phyloP scores from a whole-genome alignment of 2,113 vertebrate species.

The Balaeniceps rex region DNA sequence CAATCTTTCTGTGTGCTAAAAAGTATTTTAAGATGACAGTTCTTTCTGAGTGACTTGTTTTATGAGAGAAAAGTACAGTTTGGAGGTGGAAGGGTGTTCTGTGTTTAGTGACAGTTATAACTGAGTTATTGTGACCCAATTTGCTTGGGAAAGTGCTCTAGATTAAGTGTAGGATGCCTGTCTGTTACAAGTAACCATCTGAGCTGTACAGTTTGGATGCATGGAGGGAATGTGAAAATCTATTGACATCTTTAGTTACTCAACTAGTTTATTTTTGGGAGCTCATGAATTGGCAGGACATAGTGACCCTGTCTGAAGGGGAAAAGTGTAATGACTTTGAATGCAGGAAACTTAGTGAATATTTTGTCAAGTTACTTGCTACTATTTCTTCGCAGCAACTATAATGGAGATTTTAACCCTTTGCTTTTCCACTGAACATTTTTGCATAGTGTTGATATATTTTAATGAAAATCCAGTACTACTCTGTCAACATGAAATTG shows the following conservation, averaged over 20 bases:
- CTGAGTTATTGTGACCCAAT: neutral
- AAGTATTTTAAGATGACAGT: neutral
- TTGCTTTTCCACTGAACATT: neutral
- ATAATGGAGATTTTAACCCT: neutral
- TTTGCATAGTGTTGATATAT: neutral
- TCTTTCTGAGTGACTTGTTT: neutral
- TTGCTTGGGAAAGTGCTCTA: neutral
- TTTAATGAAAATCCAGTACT: neutral
- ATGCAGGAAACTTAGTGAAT: neutral
- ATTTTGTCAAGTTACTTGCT: neutral
- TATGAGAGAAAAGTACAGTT: neutral
- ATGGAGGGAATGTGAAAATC: constrained; percentile 28
- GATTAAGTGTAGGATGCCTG: neutral
- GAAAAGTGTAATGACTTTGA: neutral
- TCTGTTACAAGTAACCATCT: constrained; percentile 1
- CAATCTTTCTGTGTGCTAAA: neutral
- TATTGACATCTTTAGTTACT: constrained; percentile 48
- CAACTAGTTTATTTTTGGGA: constrained; percentile 62
- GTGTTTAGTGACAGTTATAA: neutral
- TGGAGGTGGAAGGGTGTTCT: neutral
- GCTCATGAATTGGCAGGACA: constrained; percentile 48
- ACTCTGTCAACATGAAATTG: neutral
- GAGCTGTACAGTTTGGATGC: neutral
- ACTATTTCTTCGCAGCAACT: neutral
- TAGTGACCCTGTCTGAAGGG: constrained; percentile 12